These are phyloP conservation scores for Stictonetta naevosa DNA, from an alignment of 2,113 vertebrate genomes.

Conservation along the genomic window DNA sequence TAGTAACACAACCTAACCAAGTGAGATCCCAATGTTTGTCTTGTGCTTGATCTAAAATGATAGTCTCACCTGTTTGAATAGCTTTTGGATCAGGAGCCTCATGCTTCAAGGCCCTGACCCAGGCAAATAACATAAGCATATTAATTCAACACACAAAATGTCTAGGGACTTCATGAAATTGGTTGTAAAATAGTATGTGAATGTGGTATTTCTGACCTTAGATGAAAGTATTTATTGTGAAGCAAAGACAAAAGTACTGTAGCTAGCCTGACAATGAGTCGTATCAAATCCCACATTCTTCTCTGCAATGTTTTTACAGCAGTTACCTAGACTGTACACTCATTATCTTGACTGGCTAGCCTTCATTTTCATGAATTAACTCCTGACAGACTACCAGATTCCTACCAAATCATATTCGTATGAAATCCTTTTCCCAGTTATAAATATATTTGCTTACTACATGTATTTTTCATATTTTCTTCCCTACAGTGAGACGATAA, in stretches of 20 bases:
- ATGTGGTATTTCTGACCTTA: neutral
- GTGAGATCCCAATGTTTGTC: neutral
- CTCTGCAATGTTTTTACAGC: neutral
- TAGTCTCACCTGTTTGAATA: neutral
- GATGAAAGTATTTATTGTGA: neutral
- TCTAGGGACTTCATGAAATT: neutral
- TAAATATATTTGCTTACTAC: neutral
- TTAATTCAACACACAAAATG: neutral
- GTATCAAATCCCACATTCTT: neutral
- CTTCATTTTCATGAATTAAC: neutral
- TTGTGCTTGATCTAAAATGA: neutral
- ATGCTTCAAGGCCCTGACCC: neutral
- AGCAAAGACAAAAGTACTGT: neutral
- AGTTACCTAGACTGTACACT: neutral
- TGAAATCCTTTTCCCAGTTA: rapidly evolving
- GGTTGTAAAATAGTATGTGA: neutral
- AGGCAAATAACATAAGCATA: neutral
- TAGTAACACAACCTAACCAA: neutral
- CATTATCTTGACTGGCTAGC: neutral
- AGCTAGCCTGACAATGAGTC: neutral
- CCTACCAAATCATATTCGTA: neutral
- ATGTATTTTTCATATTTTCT: neutral
- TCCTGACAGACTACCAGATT: neutral
- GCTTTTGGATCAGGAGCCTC: neutral
- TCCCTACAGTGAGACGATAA: neutral